A percentile compares a stretch with the other conserved stretches of the same genome.
Conservation (phyloP, 2,113 vertebrate genomes). For the Saccopteryx bilineata region DNA sequence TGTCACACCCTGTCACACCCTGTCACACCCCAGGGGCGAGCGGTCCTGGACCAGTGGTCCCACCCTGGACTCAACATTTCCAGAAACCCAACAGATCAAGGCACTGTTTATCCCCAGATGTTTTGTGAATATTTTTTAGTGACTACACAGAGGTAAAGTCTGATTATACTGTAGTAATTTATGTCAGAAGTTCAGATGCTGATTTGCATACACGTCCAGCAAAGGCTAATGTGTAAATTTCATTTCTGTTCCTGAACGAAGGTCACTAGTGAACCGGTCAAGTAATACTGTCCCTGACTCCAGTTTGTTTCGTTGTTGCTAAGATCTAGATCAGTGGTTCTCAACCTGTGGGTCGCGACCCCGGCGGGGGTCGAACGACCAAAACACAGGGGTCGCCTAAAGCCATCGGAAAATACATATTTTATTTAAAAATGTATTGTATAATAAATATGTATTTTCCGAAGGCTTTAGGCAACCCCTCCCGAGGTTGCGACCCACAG, state of each 20-base stretch:
- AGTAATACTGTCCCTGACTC: rapidly evolving
- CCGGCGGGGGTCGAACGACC: too few relatives aligned
- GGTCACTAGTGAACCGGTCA: background rate
- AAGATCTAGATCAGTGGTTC: too few relatives aligned
- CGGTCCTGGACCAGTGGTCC: rapidly evolving
- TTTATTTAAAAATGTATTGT: too few relatives aligned
- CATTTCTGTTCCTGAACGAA: background rate
- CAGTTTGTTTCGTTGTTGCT: too few relatives aligned
- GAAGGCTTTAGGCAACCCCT: too few relatives aligned
- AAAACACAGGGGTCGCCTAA: too few relatives aligned
- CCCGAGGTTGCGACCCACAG: too few relatives aligned
- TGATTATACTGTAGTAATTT: rapidly evolving
- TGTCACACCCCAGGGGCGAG: too few relatives aligned
- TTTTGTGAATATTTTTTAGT: background rate
- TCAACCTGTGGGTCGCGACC: too few relatives aligned
- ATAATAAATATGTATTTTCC: too few relatives aligned
- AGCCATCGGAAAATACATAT: too few relatives aligned
- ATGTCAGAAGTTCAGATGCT: background rate
- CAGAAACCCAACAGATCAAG: background rate
- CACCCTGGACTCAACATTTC: background rate
- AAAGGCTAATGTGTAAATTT: rapidly evolving
- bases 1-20: rapidly evolving
- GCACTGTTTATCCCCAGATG: background rate
- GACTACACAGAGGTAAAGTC: background rate
- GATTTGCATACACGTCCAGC: background rate